phyloP scores from a whole-genome alignment of 2,113 vertebrate genomes.

The Petroica traversi region DNA sequence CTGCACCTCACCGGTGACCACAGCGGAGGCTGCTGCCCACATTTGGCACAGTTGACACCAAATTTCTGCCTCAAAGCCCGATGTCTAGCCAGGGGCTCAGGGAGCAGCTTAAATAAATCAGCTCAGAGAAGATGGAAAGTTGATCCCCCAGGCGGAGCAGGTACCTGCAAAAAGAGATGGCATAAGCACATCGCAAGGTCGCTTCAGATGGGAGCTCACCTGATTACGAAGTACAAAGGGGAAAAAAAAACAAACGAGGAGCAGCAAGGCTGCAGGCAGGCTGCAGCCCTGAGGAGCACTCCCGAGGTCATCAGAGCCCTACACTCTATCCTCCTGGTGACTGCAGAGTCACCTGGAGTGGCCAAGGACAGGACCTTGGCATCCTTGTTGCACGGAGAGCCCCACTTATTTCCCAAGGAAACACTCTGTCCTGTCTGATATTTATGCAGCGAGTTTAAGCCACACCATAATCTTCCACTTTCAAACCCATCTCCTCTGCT shows the following conservation, averaged over 20 bases:
- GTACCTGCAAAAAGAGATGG: not conserved
- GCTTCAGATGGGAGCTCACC: not conserved
- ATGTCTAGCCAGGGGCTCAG: not conserved
- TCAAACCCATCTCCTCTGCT: not conserved
- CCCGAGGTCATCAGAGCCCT: not conserved
- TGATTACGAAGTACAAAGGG: rapidly evolving
- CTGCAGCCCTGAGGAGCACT: not conserved
- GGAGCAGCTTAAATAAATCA: not conserved
- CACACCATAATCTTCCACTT: not conserved
- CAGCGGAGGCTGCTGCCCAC: not conserved
- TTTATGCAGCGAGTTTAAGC: not conserved
- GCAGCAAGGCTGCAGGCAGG: not conserved
- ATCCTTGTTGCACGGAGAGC: not conserved
- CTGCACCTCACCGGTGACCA: rapidly evolving
- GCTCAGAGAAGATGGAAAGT: not conserved
- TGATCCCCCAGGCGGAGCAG: not conserved
- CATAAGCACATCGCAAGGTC: rapidly evolving
- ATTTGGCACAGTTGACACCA: not conserved
- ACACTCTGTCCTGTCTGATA: not conserved
- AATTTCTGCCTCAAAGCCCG: not conserved
- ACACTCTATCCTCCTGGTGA: not conserved
- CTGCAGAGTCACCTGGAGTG: slow-evolving; percentile 19
- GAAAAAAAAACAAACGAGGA: not conserved
- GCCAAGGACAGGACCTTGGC: slow-evolving; percentile 33
- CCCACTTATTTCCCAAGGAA: slow-evolving; percentile 35